Base-by-base conservation (phyloP, 2,888 invertebrate genomes). In the Ceraclea dissimilis region DNA sequence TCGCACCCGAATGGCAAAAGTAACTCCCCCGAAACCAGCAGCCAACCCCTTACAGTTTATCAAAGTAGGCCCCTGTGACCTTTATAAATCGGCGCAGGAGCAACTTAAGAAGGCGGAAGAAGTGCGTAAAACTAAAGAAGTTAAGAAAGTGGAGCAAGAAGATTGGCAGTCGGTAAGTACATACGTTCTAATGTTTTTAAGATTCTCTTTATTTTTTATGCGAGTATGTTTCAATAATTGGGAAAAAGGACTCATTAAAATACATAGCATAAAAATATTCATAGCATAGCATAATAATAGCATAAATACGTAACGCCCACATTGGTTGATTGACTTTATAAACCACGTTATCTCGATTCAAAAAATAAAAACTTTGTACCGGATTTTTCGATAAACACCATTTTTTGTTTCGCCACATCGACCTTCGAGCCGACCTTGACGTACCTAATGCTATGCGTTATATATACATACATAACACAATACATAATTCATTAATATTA, bases 21-120 rank as follows among this genome's bases (percentile, higher is more conserved):
- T 87, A 65, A 86, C 87, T 54, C 88, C 90, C 64, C 85, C 86
- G 57, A 90, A 90, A 72, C 90, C 91, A 60, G 89, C 90, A 34
- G 84, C 83, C 62, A 92, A 92, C 73, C 91, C 93, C 59, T 81
- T 93, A 68, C 92, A 93, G 77, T 93, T 93, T 75, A 85, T 93
- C 63, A 88, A 88, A 73, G 89, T 92, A 34, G 90, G 90, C 47
- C 90, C 92, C n/a, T 90, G 90, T 65, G 87, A 88, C 67, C 81
- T 93, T 54, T 90, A 88, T 74, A 86, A 88, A 68, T 83, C 87
- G 60, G 92, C 92, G 26, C 84, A 90, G 66, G 88, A 92, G 69
- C 92, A 92, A 73, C 79, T 92, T 59, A 84, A 90, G 65, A 83
- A 88, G 66, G 89, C 88, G 49, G 90, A 92, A 71, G 87, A 91